Conservation (phyloP, 2,797 vertebrate genomes). For the Sebastes minor region DNA sequence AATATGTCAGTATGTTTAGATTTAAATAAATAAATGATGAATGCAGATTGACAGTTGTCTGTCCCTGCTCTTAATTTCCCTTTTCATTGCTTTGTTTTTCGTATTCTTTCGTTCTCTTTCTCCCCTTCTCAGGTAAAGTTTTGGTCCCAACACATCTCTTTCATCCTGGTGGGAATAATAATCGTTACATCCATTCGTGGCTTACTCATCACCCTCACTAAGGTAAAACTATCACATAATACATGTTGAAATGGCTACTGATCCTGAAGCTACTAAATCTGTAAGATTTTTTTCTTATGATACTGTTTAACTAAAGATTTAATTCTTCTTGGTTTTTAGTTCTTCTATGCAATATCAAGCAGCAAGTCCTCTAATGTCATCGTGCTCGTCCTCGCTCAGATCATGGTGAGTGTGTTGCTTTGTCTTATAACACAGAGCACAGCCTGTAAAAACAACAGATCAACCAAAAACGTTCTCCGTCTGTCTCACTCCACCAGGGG, state of each 20-base stretch:
- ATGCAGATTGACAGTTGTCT: background rate
- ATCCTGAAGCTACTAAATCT: background rate
- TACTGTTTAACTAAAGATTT: background rate
- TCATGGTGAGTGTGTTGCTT: constrained; percentile 90
- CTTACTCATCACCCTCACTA: constrained; percentile 96
- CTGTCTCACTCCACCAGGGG: constrained; percentile 73
- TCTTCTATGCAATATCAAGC: constrained; percentile 99
- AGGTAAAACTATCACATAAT: constrained; percentile 80
- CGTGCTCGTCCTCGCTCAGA: constrained; percentile 96
- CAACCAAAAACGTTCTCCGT: background rate
- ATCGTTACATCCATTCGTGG: constrained; percentile 98
- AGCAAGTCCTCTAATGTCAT: constrained; percentile 99
- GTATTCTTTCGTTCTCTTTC: background rate
- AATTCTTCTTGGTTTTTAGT: constrained; percentile 75
- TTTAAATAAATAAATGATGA: constrained; percentile 11
- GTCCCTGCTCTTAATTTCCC: background rate
- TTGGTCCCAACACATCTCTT: constrained; percentile 99
- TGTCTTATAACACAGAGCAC: background rate
- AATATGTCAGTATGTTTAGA: background rate
- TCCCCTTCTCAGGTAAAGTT: constrained; percentile 90
- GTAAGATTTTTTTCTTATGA: background rate
- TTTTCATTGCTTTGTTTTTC: background rate
- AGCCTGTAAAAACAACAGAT: background rate
- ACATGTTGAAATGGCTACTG: background rate
- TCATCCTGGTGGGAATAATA: constrained; percentile 98